These are phyloP conservation scores for Stramonita haemastoma DNA, from an alignment of 2,888 invertebrate genomes.

Conservation along the genomic window DNA sequence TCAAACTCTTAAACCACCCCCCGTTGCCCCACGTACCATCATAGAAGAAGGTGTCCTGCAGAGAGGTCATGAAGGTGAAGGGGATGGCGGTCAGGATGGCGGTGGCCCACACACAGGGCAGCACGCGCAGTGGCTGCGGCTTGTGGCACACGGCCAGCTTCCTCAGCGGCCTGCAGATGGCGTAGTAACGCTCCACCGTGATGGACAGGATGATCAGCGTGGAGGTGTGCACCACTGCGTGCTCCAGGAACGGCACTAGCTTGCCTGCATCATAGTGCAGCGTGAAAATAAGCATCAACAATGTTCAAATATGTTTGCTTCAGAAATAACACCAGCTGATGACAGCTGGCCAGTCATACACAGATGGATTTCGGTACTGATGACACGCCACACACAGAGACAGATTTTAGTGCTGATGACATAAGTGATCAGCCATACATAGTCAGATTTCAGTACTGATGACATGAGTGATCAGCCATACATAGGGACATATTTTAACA, in stretches of 20 bases:
- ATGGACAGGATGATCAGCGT: slow-evolving; percentile 94
- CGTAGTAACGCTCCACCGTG: slow-evolving; percentile 92
- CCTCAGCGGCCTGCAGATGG: slow-evolving; percentile 90
- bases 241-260: slow-evolving; percentile 93
- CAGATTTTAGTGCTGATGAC: no score
- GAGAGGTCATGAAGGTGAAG: slow-evolving; percentile 88
- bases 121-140: slow-evolving; percentile 73
- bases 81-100: slow-evolving; percentile 81
- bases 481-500: no score
- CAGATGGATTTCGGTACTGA: no score
- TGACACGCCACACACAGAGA: no score
- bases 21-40: slow-evolving; percentile 81
- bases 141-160: slow-evolving; percentile 80
- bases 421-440: no score
- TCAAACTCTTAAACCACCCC: not conserved
- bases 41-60: slow-evolving; percentile 85
- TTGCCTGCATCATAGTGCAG: slow-evolving; percentile 83
- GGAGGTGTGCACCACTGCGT: slow-evolving; percentile 93
- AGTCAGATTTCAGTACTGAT: no score
- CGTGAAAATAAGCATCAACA: no score
- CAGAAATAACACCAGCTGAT: no score
- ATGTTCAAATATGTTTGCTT: no score
- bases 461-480: no score
- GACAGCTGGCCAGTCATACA: no score
- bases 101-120: slow-evolving; percentile 74